phyloP scores from a whole-genome alignment of 2,113 vertebrate species.

The Esox niger region DNA sequence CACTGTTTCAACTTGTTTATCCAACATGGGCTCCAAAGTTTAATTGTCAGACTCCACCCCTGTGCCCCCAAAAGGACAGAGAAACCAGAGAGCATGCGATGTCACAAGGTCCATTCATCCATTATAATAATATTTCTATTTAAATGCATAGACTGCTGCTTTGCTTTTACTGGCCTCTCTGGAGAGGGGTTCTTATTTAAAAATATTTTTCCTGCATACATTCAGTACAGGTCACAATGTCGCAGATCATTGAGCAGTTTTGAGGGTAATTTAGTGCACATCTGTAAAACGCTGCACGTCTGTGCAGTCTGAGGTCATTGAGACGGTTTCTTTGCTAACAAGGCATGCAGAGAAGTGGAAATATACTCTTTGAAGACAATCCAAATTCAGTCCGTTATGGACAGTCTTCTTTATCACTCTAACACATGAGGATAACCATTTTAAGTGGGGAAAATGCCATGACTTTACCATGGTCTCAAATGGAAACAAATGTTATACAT shows the following conservation, averaged over 20 bases:
- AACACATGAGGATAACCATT: neutral
- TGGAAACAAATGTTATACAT: too few relatives aligned
- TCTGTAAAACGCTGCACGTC: neutral
- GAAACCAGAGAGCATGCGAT: neutral
- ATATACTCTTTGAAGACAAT: conserved; percentile 4
- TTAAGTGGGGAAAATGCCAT: neutral
- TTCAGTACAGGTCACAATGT: conserved; percentile 37
- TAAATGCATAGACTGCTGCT: conserved; percentile 92
- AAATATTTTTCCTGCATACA: conserved; percentile 38
- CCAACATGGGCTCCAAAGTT: conserved; percentile 41
- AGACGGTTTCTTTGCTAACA: conserved; percentile 8
- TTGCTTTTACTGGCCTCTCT: conserved; percentile 74
- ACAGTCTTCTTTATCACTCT: neutral
- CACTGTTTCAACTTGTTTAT: conserved; percentile 54
- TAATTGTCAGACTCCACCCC: conserved; percentile 51
- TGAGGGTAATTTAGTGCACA: conserved; percentile 34
- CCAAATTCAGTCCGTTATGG: neutral
- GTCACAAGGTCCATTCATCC: conserved; percentile 43
- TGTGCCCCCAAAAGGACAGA: conserved; percentile 22
- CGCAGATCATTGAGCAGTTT: conserved; percentile 19
- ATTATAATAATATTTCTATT: conserved; percentile 96
- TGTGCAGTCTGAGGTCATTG: neutral
- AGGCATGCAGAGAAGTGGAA: conserved; percentile 7
- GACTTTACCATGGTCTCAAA: too few relatives aligned
- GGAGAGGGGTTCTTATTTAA: conserved; percentile 34